Base-by-base conservation (phyloP, 2,888 invertebrate species). In the Colostygia pectinataria region DNA sequence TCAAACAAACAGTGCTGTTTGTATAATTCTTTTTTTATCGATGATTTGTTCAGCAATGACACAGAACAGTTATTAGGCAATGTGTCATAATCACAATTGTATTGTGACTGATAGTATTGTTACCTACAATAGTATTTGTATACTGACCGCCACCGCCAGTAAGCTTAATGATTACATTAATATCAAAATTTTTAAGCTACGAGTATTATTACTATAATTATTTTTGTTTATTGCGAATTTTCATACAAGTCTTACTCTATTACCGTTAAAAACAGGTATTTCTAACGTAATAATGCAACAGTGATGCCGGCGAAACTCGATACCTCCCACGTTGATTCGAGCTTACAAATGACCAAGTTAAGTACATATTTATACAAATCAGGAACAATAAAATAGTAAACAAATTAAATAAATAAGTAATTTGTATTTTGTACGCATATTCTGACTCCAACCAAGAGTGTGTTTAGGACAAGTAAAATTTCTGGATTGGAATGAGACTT, bases 1-100 rank as follows among this genome's bases (percentile, higher is more conserved):
- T 77, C 79, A 77, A 77, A 78, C 68, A 59, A 66, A 66, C 66
- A 86, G 85, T 78, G 85, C 68, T 69, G 85, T 56, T 50, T 39
- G 61, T 38, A 58, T 55, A 59, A 54, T 42, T 40, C 55, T 37
- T 33, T 55, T n/a, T 64, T 55, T 58, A 59, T 66, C 66, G 67
- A 67, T 63, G 55, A 54, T 61, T 57, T 23, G 38, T 45, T 23
- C 10, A 8, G 24, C 18, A 13, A 29, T 18, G n/a, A n/a, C n/a
- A n/a, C n/a, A n/a, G n/a, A n/a, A n/a, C n/a, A n/a, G n/a, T n/a
- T n/a, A n/a, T n/a, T n/a, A n/a, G n/a, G n/a, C n/a, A n/a, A n/a
- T n/a, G n/a, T n/a, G n/a, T n/a, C n/a, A n/a, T n/a, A n/a, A n/a
- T n/a, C n/a, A n/a, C n/a, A n/a, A n/a, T n/a, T n/a, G n/a, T n/a